These are phyloP conservation scores for Acholoe squamosa DNA, from an alignment of 2,888 invertebrate genomes.

Conservation along the genomic window DNA sequence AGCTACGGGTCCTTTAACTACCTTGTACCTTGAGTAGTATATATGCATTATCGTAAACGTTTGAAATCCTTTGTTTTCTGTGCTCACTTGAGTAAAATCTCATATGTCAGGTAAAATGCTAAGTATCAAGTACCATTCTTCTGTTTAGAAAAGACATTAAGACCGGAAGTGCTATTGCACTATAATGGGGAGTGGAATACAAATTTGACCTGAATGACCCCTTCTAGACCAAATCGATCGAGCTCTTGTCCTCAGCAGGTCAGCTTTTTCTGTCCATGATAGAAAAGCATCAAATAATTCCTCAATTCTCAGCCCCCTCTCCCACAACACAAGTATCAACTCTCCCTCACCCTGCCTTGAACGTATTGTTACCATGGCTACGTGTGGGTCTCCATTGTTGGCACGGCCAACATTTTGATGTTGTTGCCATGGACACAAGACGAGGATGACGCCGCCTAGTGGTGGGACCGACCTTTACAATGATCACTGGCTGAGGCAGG, in stretches of 20 bases:
- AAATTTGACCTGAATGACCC: constrained; percentile 23
- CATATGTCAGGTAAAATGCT: no score
- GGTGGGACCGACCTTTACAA: constrained; percentile 45
- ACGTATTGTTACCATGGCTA: constrained; percentile 25
- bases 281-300: background rate
- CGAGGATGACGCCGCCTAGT: constrained; percentile 17
- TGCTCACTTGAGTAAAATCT: no score
- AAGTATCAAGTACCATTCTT: no score
- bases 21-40: no score
- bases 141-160: background rate
- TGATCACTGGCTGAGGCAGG: background rate
- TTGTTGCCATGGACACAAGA: constrained; percentile 55
- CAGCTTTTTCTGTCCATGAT: background rate
- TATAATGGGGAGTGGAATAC: background rate
- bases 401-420: constrained; percentile 46
- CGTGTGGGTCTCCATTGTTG: background rate
- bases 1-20: no score
- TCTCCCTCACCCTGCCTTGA: background rate
- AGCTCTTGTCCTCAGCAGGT: constrained; percentile 16
- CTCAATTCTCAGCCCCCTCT: background rate
- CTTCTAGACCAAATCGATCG: background rate
- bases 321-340: background rate
- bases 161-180: background rate
- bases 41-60: no score
- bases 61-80: no score